Percentiles rank a stretch among this genome's conserved stretches.
phyloP scores from a whole-genome alignment of 2,888 invertebrate species.

The Papilio protenor region DNA sequence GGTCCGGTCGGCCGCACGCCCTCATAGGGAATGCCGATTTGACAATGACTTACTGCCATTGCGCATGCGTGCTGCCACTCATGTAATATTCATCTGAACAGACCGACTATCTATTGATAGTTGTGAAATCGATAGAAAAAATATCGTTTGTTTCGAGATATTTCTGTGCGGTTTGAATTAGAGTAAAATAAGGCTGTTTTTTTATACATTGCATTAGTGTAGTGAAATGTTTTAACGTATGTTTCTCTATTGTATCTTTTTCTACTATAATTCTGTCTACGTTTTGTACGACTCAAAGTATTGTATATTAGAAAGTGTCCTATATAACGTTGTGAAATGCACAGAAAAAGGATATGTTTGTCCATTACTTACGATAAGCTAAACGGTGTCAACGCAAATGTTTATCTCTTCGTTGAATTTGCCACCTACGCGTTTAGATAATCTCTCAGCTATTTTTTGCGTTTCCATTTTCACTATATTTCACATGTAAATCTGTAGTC shows the following conservation, averaged over 20 bases:
- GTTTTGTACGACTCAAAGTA: background rate
- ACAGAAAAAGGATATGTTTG: slow-evolving; percentile 36
- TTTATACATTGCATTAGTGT: background rate
- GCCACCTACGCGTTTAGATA: slow-evolving; percentile 39
- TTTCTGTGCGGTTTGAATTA: slow-evolving; percentile 3
- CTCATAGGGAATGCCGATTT: slow-evolving; percentile 45
- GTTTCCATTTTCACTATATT: background rate
- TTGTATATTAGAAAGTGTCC: slow-evolving; percentile 18
- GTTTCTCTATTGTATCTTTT: background rate
- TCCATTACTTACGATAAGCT: slow-evolving; percentile 34
- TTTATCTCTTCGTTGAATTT: slow-evolving; percentile 35
- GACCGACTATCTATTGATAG: slow-evolving; percentile 11
- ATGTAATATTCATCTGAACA: slow-evolving; percentile 45
- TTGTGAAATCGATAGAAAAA: background rate
- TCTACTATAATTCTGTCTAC: background rate
- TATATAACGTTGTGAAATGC: slow-evolving; percentile 19
- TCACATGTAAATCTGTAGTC: background rate
- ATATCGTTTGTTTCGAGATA: slow-evolving; percentile 1
- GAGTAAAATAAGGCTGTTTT: background rate
- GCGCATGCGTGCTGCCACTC: slow-evolving; percentile 42
- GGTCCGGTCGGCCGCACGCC: slow-evolving; percentile 43
- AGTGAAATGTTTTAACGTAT: background rate
- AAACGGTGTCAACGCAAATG: slow-evolving; percentile 28
- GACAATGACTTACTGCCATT: slow-evolving; percentile 48
- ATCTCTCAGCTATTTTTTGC: slow-evolving; percentile 14